Evolutionary conservation across 2,797 vertebrate genomes (phyloP).

Genomic region (Anolis apletophallus): DNA sequence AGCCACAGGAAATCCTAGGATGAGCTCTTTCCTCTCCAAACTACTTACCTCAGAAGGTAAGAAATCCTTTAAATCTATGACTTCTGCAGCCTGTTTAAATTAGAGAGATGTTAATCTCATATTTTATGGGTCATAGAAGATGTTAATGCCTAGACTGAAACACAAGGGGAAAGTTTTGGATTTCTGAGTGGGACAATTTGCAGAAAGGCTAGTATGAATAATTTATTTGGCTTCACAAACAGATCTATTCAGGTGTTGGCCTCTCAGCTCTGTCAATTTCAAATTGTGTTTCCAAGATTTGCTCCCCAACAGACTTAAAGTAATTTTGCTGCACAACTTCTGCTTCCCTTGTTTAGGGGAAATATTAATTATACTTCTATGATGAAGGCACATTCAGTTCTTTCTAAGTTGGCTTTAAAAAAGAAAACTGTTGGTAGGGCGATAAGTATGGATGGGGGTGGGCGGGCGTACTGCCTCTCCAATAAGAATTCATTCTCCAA

Average conservation of each 20-base stretch:
- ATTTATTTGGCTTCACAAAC: not conserved
- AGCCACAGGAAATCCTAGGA: constrained; percentile 75
- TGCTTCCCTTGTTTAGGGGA: not conserved
- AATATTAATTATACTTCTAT: not conserved
- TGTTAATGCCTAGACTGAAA: constrained; percentile 46
- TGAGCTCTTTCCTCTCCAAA: constrained; percentile 70
- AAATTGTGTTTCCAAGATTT: not conserved
- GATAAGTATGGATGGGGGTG: too few species aligned
- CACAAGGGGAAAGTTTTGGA: constrained; percentile 35
- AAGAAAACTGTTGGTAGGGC: too few species aligned
- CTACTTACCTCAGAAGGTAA: constrained; percentile 54
- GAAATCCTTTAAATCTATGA: constrained; percentile 61
- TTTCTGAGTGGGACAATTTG: constrained; percentile 59
- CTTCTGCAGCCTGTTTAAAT: constrained; percentile 71
- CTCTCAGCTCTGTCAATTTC: not conserved
- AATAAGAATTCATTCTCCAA: too few species aligned
- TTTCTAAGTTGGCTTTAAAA: too few species aligned
- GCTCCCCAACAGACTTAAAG: not conserved
- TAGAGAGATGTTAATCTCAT: constrained; percentile 57
- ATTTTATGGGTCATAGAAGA: constrained; percentile 53
- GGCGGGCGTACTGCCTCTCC: too few species aligned
- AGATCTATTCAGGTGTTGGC: not conserved
- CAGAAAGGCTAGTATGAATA: constrained; percentile 32
- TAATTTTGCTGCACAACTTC: not conserved
- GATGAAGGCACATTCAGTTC: not conserved